These are phyloP conservation scores for Malurus leucopterus DNA, from an alignment of 2,797 vertebrate species.

Conservation along the genomic window DNA sequence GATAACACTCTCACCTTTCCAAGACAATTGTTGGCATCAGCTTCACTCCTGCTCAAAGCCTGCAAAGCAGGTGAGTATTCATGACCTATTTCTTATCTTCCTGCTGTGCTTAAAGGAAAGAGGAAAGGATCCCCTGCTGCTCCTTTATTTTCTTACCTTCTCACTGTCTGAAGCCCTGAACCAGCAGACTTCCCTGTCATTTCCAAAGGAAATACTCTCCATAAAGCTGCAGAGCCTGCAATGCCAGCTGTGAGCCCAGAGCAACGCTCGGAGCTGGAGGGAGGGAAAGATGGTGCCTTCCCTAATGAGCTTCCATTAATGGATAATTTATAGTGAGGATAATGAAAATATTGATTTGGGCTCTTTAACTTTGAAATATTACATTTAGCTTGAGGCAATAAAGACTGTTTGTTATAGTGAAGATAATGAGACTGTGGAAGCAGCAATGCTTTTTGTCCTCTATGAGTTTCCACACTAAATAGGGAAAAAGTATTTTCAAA, in stretches of 20 bases:
- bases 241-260: not conserved
- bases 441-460: not conserved
- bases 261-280: not conserved
- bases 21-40: not conserved
- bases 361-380: constrained; percentile 23
- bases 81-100: not conserved
- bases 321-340: constrained; percentile 41
- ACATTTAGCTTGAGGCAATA: constrained; percentile 2
- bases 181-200: rapidly evolving
- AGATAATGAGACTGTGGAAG: not conserved
- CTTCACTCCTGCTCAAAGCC: not conserved
- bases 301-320: constrained; percentile 42
- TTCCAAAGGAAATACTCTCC: not conserved
- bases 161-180: rapidly evolving
- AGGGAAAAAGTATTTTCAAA: not conserved
- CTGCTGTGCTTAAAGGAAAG: not conserved
- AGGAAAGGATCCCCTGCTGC: not conserved
- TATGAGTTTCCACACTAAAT: not conserved
- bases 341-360: constrained; percentile 43
- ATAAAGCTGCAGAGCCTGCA: not conserved
- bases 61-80: not conserved
- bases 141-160: not conserved
- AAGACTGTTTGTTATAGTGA: not conserved
- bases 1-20: not conserved
- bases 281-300: not conserved